These are phyloP conservation scores for Hybos culiciformis DNA, from an alignment of 2,888 invertebrate species.

Conservation along the genomic window DNA sequence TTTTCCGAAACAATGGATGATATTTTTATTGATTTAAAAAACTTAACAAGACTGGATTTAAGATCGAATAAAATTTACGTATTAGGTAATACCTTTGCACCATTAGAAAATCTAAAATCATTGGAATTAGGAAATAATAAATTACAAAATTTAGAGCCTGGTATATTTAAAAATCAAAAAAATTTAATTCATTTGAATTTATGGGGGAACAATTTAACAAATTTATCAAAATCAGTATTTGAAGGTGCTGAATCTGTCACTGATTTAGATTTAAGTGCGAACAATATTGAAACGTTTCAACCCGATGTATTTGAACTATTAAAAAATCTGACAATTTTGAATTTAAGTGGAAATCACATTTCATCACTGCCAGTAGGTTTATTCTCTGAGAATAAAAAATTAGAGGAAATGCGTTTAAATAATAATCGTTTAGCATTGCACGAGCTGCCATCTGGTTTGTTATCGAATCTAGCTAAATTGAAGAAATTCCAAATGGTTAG, in stretches of 20 bases:
- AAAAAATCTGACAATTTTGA: slow-evolving; percentile 46
- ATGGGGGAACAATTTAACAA: slow-evolving; percentile 52
- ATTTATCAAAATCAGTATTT: slow-evolving; percentile 48
- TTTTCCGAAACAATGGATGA: slow-evolving; percentile 47
- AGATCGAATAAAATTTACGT: slow-evolving; percentile 44
- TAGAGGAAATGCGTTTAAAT: slow-evolving; percentile 41
- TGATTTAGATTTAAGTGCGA: slow-evolving; percentile 54
- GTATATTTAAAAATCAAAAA: slow-evolving; percentile 46
- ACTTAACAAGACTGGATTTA: slow-evolving; percentile 51
- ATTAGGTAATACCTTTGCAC: slow-evolving; percentile 42
- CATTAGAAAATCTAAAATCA: slow-evolving; percentile 42
- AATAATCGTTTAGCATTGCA: slow-evolving; percentile 45
- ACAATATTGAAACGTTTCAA: slow-evolving; percentile 47
- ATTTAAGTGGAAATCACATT: slow-evolving; percentile 54
- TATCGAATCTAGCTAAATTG: slow-evolving; percentile 45
- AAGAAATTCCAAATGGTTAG: slow-evolving; percentile 43
- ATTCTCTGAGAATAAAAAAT: slow-evolving; percentile 41
- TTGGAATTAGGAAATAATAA: slow-evolving; percentile 55
- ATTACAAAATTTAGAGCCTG: slow-evolving; percentile 44
- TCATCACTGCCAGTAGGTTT: slow-evolving; percentile 45
- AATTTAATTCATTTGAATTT: slow-evolving; percentile 49
- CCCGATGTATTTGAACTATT: slow-evolving; percentile 47
- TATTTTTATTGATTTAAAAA: slow-evolving; percentile 44
- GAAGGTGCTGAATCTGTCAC: slow-evolving; percentile 46
- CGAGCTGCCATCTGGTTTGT: slow-evolving; percentile 43